phyloP scores from a whole-genome alignment of 2,797 vertebrate genomes.

The Cetoscarus ocellatus region DNA sequence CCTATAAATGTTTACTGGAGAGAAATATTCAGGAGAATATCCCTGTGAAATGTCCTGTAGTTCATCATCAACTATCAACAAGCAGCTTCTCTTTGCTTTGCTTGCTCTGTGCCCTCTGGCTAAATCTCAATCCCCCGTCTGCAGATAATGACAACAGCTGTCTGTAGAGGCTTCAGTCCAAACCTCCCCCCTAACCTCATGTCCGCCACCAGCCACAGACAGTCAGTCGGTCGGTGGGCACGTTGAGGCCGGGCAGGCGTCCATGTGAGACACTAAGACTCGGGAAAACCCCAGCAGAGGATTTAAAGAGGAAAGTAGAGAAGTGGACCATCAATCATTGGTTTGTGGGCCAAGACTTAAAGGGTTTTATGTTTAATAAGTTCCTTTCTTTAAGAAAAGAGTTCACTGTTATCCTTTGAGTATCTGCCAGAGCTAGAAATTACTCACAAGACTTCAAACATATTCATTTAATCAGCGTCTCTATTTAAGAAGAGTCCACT shows the following conservation, averaged over 20 bases:
- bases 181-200: neutral
- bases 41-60: neutral
- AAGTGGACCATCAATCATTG: neutral
- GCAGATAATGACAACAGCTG: conserved; percentile 76
- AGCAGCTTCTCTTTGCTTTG: conserved; percentile 17
- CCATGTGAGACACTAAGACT: conserved; percentile 65
- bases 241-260: conserved; percentile 61
- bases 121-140: conserved; percentile 49
- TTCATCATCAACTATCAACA: conserved; percentile 7
- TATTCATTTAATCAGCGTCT: too few relatives aligned
- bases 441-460: too few relatives aligned
- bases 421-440: neutral
- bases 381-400: neutral
- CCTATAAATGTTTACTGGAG: neutral
- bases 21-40: conserved; percentile 3
- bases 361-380: neutral
- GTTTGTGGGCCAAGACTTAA: neutral
- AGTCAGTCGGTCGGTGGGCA: conserved; percentile 64
- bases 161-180: conserved; percentile 58
- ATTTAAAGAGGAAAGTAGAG: conserved; percentile 16
- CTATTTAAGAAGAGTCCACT: too few relatives aligned
- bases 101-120: conserved; percentile 54
- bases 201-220: conserved; percentile 51
- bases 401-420: neutral
- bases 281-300: conserved; percentile 38